These are phyloP conservation scores for Australoheros scitulus DNA, from an alignment of 2,113 vertebrate genomes.

Conservation along the genomic window DNA sequence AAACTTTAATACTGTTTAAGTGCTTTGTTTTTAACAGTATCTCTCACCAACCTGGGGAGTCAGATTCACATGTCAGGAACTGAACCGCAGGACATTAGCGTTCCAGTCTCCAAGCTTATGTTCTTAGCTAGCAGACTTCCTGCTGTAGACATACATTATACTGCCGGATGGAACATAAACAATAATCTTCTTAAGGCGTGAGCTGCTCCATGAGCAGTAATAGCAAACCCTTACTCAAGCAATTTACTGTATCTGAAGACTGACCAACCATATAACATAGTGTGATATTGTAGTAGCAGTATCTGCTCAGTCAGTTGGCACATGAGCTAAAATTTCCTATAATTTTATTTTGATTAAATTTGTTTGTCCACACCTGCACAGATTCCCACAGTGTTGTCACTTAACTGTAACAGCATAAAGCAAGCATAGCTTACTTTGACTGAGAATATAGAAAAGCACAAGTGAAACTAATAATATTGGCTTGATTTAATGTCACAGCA, in stretches of 20 bases:
- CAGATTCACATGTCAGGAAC: background rate
- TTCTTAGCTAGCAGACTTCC: slow-evolving; percentile 44
- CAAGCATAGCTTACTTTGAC: background rate
- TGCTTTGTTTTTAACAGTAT: background rate
- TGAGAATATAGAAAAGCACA: background rate
- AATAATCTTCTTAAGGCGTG: slow-evolving; percentile 65
- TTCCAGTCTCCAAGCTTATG: slow-evolving; percentile 22
- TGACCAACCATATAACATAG: background rate
- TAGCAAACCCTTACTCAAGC: slow-evolving; percentile 38
- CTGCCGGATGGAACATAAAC: slow-evolving; percentile 46
- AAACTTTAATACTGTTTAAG: background rate
- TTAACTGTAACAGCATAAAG: background rate
- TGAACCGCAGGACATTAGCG: slow-evolving; percentile 13
- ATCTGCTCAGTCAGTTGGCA: background rate
- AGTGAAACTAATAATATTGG: background rate
- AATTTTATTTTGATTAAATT: background rate
- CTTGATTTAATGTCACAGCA: background rate
- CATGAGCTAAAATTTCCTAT: background rate
- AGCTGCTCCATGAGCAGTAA: slow-evolving; percentile 39
- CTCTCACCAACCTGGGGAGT: background rate
- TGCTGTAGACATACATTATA: slow-evolving; percentile 52
- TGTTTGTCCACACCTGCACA: background rate
- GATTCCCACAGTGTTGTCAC: background rate
- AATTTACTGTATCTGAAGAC: slow-evolving; percentile 25
- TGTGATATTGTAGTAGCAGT: background rate